Evolutionary conservation across 2,113 vertebrate species (phyloP), one percentile per base, ranked within the genome.

Genomic region (Brachypteracias leptosomus): DNA sequence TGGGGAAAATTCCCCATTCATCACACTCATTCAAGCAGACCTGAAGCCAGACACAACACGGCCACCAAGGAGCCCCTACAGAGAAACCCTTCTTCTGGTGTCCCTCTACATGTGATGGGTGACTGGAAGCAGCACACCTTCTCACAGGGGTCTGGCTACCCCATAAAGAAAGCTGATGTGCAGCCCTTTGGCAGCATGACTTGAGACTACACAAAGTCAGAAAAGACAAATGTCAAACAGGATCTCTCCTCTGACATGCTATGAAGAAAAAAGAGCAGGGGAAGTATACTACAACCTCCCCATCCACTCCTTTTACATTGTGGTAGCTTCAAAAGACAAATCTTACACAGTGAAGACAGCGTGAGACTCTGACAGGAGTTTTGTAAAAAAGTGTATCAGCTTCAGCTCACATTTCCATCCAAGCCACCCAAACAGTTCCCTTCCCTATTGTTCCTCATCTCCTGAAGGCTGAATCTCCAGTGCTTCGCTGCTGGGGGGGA

Each of bases 401-500:
- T 81, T 84, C 19, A 1, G 54, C 83, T 95, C 62, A 44, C 58
- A 31, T 85, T 90, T 93, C 89, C 28, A 70, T 44, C 63, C 26
- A 11, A 79, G 71, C 31, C 54, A 49, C 29, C 62, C 0, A 0
- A 68, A 49, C 1, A 1, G n/a, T 49, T 74, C 63, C 0, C 0
- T 49, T 77, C 18, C 25, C 8, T 40, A 8, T 5, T 93, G 52
- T 13, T 75, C 35, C 31, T 79, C 3, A 0, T n/a, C 40, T 83
- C 40, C 54, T 33, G 42, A 70, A 78, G 52, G 47, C 2, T 82
- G 66, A 75, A 38, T 46, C 38, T 63, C 28, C 78, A 68, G 58
- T 8, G 24, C 16, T 57, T 73, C 0, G 3, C 44, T 73, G 76
- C 90, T 76, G 52, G 1, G 29, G 42, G 17, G 24, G 13, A 59